These are phyloP conservation scores for Dorcus parallelipipedus DNA, from an alignment of 2,888 invertebrate genomes.

Conservation along the genomic window DNA sequence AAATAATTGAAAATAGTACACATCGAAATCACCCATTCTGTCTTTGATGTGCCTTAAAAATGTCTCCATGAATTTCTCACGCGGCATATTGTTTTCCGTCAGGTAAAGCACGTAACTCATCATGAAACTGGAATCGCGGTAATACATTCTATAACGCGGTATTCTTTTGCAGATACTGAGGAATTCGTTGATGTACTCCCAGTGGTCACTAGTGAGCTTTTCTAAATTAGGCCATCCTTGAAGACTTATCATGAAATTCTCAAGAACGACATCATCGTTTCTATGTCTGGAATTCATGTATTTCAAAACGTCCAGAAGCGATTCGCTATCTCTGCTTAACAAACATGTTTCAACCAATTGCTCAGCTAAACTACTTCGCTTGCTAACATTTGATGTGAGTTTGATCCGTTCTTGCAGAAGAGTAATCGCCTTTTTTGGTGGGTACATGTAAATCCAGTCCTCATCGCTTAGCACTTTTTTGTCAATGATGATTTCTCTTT, in stretches of 20 bases:
- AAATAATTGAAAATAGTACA: background rate
- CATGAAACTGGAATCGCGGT: background rate
- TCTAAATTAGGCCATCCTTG: background rate
- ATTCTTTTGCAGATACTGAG: background rate
- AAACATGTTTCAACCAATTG: slow-evolving; percentile 1
- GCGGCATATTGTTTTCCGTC: background rate
- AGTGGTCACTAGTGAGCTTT: background rate
- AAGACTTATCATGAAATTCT: background rate
- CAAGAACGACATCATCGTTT: slow-evolving; percentile 3
- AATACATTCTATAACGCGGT: background rate
- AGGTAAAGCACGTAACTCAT: slow-evolving; percentile 1
- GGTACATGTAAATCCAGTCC: slow-evolving; percentile 1
- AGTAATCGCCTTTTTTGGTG: slow-evolving; percentile 3
- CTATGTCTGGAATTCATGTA: background rate
- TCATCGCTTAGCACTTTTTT: slow-evolving; percentile 5
- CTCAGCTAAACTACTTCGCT: background rate
- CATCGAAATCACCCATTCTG: background rate
- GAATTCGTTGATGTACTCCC: background rate
- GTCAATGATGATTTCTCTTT: slow-evolving; percentile 5
- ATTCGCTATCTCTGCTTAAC: background rate
- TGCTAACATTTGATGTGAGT: background rate
- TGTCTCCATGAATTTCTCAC: background rate
- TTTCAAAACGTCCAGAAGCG: background rate
- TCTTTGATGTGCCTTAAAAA: background rate
- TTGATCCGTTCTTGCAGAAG: slow-evolving; percentile 3